phyloP scores from a whole-genome alignment of 2,888 invertebrate genomes.

The Sminthurides aquaticus region DNA sequence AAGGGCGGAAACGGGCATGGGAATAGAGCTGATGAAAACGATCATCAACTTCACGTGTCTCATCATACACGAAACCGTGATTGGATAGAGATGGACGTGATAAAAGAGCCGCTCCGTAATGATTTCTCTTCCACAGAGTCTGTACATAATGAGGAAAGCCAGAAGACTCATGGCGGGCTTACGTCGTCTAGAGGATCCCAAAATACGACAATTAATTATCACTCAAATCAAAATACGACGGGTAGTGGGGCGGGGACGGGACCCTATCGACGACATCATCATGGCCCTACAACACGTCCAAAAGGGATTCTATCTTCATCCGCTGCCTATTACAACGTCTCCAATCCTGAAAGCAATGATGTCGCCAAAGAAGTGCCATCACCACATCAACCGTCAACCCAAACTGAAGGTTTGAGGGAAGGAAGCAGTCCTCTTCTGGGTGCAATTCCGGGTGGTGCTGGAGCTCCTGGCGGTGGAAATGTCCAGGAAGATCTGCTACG shows the following conservation, averaged over 20 bases:
- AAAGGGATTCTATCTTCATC: not conserved
- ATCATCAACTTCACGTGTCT: too few species aligned
- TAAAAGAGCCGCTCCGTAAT: too few species aligned
- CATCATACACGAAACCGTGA: too few species aligned
- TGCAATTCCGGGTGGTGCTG: not conserved
- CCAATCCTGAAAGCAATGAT: not conserved
- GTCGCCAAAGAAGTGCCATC: not conserved
- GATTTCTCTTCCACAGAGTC: too few species aligned
- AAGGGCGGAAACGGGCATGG: conserved; percentile 6
- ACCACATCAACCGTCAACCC: not conserved
- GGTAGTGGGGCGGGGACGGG: not conserved
- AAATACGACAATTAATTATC: not conserved
- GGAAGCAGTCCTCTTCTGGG: conserved; percentile 1
- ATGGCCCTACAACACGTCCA: not conserved
- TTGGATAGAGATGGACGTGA: too few species aligned
- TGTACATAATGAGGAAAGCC: not conserved
- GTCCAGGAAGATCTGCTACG: conserved; percentile 49
- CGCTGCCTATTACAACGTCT: not conserved
- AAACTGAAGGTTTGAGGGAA: not conserved
- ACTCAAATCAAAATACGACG: not conserved
- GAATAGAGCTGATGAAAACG: conserved; percentile 10
- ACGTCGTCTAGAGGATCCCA: not conserved
- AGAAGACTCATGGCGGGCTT: not conserved
- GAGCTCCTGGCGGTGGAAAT: not conserved
- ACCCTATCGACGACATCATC: not conserved